phyloP scores from a whole-genome alignment of 1,140 invertebrate genomes.

The Drosophila truncata region DNA sequence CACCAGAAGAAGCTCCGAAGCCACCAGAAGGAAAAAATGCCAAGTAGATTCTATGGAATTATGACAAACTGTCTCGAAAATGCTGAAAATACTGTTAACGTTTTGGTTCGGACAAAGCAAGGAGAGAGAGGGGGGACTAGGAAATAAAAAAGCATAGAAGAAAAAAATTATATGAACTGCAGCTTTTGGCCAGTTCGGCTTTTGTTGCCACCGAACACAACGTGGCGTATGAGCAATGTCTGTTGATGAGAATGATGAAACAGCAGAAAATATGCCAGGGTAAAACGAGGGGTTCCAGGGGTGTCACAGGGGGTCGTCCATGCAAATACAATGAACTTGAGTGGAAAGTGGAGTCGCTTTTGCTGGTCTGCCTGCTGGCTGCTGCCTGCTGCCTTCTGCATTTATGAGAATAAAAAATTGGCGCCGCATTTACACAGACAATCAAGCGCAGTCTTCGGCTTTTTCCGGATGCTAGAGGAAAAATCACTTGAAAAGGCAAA shows the following conservation, averaged over 20 bases:
- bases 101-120: conserved; percentile 54
- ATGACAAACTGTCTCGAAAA: conserved; percentile 83
- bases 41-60: conserved; percentile 76
- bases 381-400: conserved; percentile 53
- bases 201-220: conserved; percentile 66
- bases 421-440: conserved; percentile 77
- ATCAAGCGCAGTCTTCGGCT: conserved; percentile 48
- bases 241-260: conserved; percentile 82
- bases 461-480: conserved; percentile 22
- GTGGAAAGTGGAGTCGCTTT: conserved; percentile 36
- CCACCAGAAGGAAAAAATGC: conserved; percentile 29
- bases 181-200: conserved; percentile 39
- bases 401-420: conserved; percentile 84
- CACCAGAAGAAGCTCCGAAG: conserved; percentile 41
- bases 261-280: conserved; percentile 76
- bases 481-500: conserved; percentile 66
- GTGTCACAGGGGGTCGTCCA: conserved; percentile 26
- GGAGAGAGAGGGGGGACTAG: neutral
- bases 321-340: conserved; percentile 83
- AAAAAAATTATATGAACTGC: conserved; percentile 62
- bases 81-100: conserved; percentile 82
- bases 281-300: conserved; percentile 25
- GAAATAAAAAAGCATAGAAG: neutral
- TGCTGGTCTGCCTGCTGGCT: conserved; percentile 34
- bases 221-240: conserved; percentile 82